Evolutionary conservation across 2,888 invertebrate species (phyloP).

Genomic region (Pedicia rivosa): DNA sequence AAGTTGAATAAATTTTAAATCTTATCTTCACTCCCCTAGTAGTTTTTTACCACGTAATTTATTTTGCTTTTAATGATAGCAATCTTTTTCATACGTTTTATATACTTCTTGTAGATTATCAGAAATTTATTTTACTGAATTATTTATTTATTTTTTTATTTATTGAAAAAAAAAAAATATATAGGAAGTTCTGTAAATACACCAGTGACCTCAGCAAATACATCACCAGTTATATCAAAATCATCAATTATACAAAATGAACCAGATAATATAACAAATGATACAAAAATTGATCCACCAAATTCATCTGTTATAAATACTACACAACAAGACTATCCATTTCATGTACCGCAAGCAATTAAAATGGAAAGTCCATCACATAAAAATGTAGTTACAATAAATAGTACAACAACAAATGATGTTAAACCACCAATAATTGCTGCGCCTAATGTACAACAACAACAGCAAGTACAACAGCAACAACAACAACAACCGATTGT

Average conservation of each 20-base stretch:
- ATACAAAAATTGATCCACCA: slow-evolving; percentile 36
- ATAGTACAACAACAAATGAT: slow-evolving; percentile 1
- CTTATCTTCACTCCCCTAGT: no score
- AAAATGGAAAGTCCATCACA: slow-evolving; percentile 35
- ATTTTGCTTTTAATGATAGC: no score
- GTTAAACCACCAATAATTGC: slow-evolving; percentile 13
- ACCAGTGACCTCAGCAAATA: slow-evolving; percentile 75
- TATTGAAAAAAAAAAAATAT: no score
- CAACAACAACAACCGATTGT: slow-evolving; percentile 10
- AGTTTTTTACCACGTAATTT: no score
- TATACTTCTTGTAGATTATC: neutral
- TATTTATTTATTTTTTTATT: no score
- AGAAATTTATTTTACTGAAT: neutral
- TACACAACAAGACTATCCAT: slow-evolving; percentile 37
- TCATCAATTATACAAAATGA: slow-evolving; percentile 37
- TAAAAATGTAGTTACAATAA: slow-evolving; percentile 15
- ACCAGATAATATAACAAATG: slow-evolving; percentile 21
- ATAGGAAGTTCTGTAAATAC: slow-evolving; percentile 51
- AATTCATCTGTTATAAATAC: slow-evolving; percentile 34
- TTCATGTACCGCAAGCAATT: slow-evolving; percentile 22
- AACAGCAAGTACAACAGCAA: no score
- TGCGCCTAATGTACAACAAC: slow-evolving; percentile 48
- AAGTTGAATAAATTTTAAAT: no score
- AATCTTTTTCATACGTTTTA: no score
- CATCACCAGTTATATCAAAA: slow-evolving; percentile 64